Conservation (phyloP, 2,797 vertebrate species). For the Rhincodon typus region DNA sequence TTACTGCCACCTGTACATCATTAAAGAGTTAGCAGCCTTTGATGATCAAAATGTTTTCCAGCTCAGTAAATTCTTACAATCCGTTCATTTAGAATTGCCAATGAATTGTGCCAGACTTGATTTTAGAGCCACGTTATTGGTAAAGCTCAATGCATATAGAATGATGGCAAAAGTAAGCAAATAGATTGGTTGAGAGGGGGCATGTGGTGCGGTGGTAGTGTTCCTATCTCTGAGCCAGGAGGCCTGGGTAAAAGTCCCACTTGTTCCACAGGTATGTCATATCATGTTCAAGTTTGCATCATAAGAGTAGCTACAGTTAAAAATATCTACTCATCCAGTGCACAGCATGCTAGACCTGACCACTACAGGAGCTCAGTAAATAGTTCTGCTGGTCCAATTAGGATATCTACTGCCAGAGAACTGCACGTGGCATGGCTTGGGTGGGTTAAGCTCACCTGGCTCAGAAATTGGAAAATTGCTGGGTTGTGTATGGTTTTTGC, state of each 20-base stretch:
- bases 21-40: neutral
- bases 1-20: neutral
- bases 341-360: neutral
- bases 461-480: neutral
- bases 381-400: too few species aligned
- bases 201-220: too few species aligned
- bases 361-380: neutral
- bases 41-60: neutral
- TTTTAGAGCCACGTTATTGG: neutral
- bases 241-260: too few species aligned
- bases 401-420: neutral
- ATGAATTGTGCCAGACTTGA: neutral
- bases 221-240: too few species aligned
- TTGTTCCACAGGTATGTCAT: too few species aligned
- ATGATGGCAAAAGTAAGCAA: neutral
- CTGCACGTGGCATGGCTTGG: neutral
- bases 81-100: neutral
- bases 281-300: too few species aligned
- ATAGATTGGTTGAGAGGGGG: neutral
- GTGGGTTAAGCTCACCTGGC: neutral
- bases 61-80: neutral
- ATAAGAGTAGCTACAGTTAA: too few species aligned
- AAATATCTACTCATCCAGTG: neutral
- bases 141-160: neutral
- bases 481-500: neutral